Base-by-base conservation (phyloP, 2,797 vertebrate species). In the Bufotes viridis region DNA sequence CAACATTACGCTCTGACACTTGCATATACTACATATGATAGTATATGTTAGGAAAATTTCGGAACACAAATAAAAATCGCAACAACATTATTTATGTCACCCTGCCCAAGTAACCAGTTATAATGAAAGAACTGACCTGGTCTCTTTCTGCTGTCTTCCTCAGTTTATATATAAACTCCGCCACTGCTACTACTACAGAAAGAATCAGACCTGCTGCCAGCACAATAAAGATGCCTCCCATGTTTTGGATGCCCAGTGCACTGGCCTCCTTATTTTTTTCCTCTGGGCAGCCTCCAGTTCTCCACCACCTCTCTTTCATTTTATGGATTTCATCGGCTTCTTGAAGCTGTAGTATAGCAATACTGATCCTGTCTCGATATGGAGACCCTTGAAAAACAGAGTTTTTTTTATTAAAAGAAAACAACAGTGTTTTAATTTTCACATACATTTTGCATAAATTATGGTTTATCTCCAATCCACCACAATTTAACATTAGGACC, bases 281-380 rank as follows among this genome's bases (percentile, higher is more conserved):
- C 90, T 98, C 97, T 0, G 97, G 96, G 82, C 98, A 99, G 91
- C 96, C 97, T 0, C 94, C 98, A 70, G 97, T 96, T 42, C 97
- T 96, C 98, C 98, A 99, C 98, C 98, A 99, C 91, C 98, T 99
- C 93, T 99, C 98, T 92, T 97, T 99, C 93, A 99, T 95, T 90
- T 98, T 95, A 42, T 99, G 98, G 60, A 99, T 96, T 91, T 98
- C 98, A 90, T 98, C 98, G 76, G 99, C 98, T 92, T 99, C 98
- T 93, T 98, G 95, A 87, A 99, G 96, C 93, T 97, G 97, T 9
- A 99, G 96, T 91, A 99, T 98, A 84, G 98, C 98, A 2, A 99
- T 99, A 93, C 96, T 98, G 93, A 99, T 97, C 95, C 98, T 99
- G 96, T 99, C 98, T 91, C 98, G 94, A 94, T 99, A 99, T 0